phyloP scores from a whole-genome alignment of 2,888 invertebrate genomes.

The Ligdia adustata region DNA sequence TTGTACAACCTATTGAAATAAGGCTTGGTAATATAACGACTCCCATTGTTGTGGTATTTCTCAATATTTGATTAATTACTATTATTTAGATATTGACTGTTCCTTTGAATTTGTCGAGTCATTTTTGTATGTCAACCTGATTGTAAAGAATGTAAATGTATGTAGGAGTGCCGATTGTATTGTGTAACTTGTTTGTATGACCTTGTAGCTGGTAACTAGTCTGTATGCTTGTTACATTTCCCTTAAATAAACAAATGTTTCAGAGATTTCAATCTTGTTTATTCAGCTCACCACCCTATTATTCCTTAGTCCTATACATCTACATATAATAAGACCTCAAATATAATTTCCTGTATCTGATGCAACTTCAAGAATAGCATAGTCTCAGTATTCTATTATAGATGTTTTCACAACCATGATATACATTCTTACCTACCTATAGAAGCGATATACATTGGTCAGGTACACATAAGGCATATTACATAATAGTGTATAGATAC shows the following conservation, averaged over 20 bases:
- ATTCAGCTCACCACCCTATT: slow-evolving; percentile 47
- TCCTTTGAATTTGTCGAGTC: slow-evolving; percentile 42
- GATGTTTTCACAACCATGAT: too few species aligned
- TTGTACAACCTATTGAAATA: slow-evolving; percentile 26
- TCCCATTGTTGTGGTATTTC: slow-evolving; percentile 18
- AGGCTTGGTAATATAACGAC: slow-evolving; percentile 5
- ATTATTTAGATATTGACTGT: too few species aligned
- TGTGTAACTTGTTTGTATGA: slow-evolving; percentile 51
- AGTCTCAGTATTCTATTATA: too few species aligned
- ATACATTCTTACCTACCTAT: too few species aligned
- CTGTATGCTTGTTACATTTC: slow-evolving; percentile 69
- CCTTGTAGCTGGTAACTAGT: slow-evolving; percentile 50
- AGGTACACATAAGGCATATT: too few species aligned
- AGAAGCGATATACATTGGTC: too few species aligned
- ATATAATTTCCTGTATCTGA: too few species aligned
- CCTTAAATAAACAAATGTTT: slow-evolving; percentile 72
- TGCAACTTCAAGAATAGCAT: too few species aligned
- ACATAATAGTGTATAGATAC: too few species aligned
- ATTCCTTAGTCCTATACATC: slow-evolving; percentile 38
- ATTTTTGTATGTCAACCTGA: slow-evolving; percentile 34
- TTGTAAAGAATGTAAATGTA: slow-evolving; percentile 30
- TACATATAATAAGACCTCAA: too few species aligned
- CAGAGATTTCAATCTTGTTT: slow-evolving; percentile 67
- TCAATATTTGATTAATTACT: too few species aligned
- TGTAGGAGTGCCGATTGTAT: slow-evolving; percentile 40